Conservation (phyloP, 2,888 invertebrate genomes). For the Vanessa cardui region DNA sequence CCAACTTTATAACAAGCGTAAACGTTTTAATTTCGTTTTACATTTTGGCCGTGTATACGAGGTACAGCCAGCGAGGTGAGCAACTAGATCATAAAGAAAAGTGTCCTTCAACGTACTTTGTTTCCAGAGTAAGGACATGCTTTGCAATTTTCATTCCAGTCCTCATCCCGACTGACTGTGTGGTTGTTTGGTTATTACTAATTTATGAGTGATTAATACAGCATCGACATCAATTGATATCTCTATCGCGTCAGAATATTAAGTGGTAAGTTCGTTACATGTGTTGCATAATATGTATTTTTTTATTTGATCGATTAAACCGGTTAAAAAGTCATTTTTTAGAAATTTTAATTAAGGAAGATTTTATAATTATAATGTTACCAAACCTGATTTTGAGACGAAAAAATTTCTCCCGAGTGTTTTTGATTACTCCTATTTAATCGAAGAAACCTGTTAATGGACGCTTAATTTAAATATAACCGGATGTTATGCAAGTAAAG, state of each 20-base stretch:
- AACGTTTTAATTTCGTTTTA: conserved; percentile 32
- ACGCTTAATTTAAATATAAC: conserved; percentile 35
- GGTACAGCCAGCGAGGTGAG: conserved; percentile 61
- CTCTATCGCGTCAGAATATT: conserved; percentile 8
- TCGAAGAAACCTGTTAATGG: conserved; percentile 30
- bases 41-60: conserved; percentile 18
- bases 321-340: conserved; percentile 9
- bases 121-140: conserved; percentile 65
- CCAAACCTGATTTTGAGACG: conserved; percentile 25
- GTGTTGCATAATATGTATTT: conserved; percentile 14
- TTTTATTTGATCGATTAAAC: conserved; percentile 12
- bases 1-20: conserved; percentile 46
- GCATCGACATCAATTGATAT: conserved; percentile 14
- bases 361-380: conserved; percentile 24
- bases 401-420: conserved; percentile 32
- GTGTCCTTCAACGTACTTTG: conserved; percentile 71
- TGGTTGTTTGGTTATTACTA: conserved; percentile 48
- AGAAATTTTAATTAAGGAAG: conserved; percentile 24
- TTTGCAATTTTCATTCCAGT: conserved; percentile 71
- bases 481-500: conserved; percentile 46
- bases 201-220: conserved; percentile 14
- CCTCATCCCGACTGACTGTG: conserved; percentile 50
- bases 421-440: conserved; percentile 24
- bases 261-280: conserved; percentile 12
- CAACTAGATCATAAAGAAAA: conserved; percentile 72